Evolutionary conservation across 2,113 vertebrate genomes (phyloP).

Genomic region (Phaetusa simplex): DNA sequence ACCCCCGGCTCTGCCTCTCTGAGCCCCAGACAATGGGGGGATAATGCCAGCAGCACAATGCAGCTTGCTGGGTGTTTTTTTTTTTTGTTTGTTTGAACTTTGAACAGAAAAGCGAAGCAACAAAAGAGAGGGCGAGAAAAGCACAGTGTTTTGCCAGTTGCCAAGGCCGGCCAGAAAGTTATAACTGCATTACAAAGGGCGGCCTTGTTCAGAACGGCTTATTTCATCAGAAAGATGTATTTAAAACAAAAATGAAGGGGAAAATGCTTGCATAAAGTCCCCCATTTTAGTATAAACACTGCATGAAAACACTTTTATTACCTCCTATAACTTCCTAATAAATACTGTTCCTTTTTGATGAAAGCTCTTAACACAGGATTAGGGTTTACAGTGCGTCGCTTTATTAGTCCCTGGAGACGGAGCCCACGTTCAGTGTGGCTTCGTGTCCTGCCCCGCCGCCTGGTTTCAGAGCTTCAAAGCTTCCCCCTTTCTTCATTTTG

Average conservation of each 20-base stretch:
- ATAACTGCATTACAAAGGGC: background rate
- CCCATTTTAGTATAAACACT: background rate
- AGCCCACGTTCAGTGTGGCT: background rate
- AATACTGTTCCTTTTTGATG: background rate
- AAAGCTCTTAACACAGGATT: background rate
- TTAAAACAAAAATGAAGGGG: background rate
- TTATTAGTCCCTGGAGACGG: background rate
- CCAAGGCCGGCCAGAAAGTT: background rate
- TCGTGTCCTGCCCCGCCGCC: background rate
- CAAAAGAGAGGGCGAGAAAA: conserved; percentile 11
- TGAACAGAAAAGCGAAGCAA: background rate
- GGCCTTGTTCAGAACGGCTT: background rate
- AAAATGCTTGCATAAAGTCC: background rate
- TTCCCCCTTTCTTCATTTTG: background rate
- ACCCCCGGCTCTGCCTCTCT: background rate
- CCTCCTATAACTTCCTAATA: background rate
- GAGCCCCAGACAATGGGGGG: background rate
- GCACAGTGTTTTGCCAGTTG: background rate
- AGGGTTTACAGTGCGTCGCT: background rate
- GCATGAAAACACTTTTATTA: background rate
- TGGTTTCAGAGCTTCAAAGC: background rate
- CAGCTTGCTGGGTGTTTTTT: background rate
- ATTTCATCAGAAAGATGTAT: background rate
- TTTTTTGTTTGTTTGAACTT: conserved; percentile 3
- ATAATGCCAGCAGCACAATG: background rate